phyloP scores from a whole-genome alignment of 2,888 invertebrate species.

The Euplexia lucipara region DNA sequence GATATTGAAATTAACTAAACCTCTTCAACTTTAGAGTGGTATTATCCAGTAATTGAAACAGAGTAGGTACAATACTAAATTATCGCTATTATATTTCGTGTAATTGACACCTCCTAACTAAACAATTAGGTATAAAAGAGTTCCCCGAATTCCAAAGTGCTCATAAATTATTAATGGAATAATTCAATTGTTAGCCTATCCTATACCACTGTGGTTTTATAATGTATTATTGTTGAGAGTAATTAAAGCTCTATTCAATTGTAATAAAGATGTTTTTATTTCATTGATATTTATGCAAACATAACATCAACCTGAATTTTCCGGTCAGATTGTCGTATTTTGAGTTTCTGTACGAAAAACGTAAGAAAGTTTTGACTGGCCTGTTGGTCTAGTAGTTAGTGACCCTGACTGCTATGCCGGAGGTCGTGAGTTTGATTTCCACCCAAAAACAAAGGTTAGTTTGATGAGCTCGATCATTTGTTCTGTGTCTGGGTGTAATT shows the following conservation, averaged over 20 bases:
- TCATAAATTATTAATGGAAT: constrained; percentile 36
- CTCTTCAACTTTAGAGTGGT: neutral
- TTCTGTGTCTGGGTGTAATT: too few relatives aligned
- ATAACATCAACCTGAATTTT: neutral
- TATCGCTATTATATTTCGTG: constrained; percentile 1
- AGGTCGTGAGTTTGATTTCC: too few relatives aligned
- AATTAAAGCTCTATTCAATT: constrained; percentile 1
- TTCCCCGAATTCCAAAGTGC: constrained; percentile 20
- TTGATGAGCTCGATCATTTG: too few relatives aligned
- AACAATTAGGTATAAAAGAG: constrained; percentile 19
- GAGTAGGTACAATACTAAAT: neutral
- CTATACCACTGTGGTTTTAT: neutral
- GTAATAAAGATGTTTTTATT: neutral
- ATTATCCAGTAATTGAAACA: neutral
- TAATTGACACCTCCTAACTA: constrained; percentile 10
- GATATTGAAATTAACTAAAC: too few relatives aligned
- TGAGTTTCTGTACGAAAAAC: too few relatives aligned
- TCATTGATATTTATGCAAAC: neutral
- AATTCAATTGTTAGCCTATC: constrained; percentile 14
- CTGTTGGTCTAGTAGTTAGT: too few relatives aligned
- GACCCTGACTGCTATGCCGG: too few relatives aligned
- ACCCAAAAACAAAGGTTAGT: too few relatives aligned
- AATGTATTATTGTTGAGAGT: constrained; percentile 9
- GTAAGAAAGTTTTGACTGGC: too few relatives aligned
- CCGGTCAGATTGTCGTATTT: too few relatives aligned